Base-by-base conservation (phyloP, 2,797 vertebrate species). In the Sphaeramia orbicularis region DNA sequence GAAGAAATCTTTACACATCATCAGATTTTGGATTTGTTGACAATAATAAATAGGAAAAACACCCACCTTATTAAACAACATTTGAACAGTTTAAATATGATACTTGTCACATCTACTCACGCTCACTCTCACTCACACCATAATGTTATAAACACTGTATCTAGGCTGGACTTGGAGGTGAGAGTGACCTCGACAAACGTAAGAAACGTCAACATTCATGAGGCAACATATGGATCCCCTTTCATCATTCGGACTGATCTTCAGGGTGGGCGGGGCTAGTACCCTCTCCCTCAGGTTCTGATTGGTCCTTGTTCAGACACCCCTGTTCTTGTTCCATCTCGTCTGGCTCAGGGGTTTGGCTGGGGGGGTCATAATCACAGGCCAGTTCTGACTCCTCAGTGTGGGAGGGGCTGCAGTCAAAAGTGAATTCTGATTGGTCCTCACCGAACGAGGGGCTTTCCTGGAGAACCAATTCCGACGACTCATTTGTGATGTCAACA, bases 231-330 rank as follows among this genome's bases (percentile, higher is more conserved):
- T 65, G 78, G 61, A 76, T 77, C 64, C 40, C 71, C 15, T 6
- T 15, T 12, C 7, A 75, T 95, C 92, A 95, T 83, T 96, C 90
- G 27, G 91, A 92, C 56, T 91, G 95, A 86, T 94, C 93, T 3
- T 94, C 81, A 0, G 87, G 78, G 0, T 94, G 91, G 0, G 88
- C 76, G 15, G 94, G 93, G 51, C 91, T 76, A n/a, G n/a, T n/a
- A 51, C 42, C 72, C 55, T 91, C 81, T 21, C 69, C 81, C 66
- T 71, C 85, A 27, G 70, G 74, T 76, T 89, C 84, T 58, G 83
- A 84, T 65, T 78, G 85, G 75, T 92, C 90, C 68, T 76, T 75
- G 62, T 63, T 80, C 51, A 71, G 68, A 70, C 58, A 81, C 48
- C 19, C 62, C 30, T 64, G 79, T 16, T 91, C 88, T 19, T 62